Percentiles rank a stretch among this genome's conserved stretches.
Conservation (phyloP, 2,797 vertebrate genomes). For the Threskiornis aethiopicus region DNA sequence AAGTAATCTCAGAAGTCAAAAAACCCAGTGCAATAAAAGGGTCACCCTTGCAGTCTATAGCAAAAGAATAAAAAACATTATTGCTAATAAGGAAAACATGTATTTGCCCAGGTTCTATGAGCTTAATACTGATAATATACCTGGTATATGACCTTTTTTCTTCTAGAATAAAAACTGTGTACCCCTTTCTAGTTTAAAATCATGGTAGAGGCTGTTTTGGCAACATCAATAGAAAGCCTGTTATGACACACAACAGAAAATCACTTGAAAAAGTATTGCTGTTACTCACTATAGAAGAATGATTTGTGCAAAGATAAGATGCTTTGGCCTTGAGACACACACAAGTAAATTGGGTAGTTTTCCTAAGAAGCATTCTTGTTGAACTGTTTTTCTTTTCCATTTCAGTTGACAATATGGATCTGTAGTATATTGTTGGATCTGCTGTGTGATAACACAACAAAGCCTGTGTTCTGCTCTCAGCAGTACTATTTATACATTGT, state of each 20-base stretch:
- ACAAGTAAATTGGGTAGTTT: constrained; percentile 64
- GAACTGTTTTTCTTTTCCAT: constrained; percentile 57
- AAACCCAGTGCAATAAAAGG: neutral
- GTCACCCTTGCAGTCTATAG: neutral
- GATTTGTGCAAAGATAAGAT: constrained; percentile 59
- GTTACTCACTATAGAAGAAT: constrained; percentile 57
- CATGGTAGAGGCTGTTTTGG: neutral
- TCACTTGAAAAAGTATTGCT: constrained; percentile 48
- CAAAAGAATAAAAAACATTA: neutral
- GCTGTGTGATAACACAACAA: constrained; percentile 58
- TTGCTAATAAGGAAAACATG: neutral
- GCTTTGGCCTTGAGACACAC: constrained; percentile 62
- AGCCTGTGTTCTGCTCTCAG: constrained; percentile 50
- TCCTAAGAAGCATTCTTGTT: constrained; percentile 60
- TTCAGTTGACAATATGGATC: constrained; percentile 63
- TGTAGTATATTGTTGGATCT: constrained; percentile 63
- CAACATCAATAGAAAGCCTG: constrained; percentile 28
- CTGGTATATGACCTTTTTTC: neutral
- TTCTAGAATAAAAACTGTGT: neutral
- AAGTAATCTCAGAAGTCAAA: neutral
- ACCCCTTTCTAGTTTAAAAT: constrained; percentile 19
- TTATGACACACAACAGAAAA: constrained; percentile 50
- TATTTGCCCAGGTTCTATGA: neutral
- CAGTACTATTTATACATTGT: constrained; percentile 25
- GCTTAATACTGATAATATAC: neutral